phyloP scores from a whole-genome alignment of 2,797 vertebrate genomes.

The Remorina albescens region DNA sequence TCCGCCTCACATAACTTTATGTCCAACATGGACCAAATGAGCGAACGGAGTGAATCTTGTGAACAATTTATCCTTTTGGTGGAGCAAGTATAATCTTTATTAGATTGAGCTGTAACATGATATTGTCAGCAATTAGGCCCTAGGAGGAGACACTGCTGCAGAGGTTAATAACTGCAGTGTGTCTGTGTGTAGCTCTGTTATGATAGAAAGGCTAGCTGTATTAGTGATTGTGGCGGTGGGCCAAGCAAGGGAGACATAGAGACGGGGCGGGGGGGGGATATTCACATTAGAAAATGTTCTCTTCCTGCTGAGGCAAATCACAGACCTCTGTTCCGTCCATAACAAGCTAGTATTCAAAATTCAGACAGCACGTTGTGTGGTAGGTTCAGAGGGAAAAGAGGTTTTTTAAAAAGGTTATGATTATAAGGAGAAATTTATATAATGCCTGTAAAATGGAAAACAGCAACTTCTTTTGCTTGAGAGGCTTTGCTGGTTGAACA shows the following conservation, averaged over 20 bases:
- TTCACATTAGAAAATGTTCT: constrained; percentile 48
- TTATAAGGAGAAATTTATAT: background rate
- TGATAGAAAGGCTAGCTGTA: constrained; percentile 75
- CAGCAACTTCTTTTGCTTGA: background rate
- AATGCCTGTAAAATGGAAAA: too few species aligned
- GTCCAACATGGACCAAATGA: constrained; percentile 74
- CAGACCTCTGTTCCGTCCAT: constrained; percentile 18
- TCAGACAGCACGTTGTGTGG: background rate
- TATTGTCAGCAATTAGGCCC: constrained; percentile 77
- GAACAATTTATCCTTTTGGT: constrained; percentile 81
- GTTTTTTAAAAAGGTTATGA: background rate
- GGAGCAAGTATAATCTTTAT: constrained; percentile 77
- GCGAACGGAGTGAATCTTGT: constrained; percentile 54
- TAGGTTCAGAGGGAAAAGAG: background rate
- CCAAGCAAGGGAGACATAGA: constrained; percentile 46
- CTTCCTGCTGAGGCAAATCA: constrained; percentile 37
- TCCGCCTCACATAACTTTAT: constrained; percentile 73
- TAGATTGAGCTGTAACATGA: constrained; percentile 78
- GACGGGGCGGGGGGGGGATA: background rate
- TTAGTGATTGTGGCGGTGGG: constrained; percentile 64
- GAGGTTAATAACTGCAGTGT: constrained; percentile 79
- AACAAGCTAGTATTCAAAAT: constrained; percentile 3
- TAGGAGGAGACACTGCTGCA: constrained; percentile 59
- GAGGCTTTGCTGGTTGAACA: background rate
- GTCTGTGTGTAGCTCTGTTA: constrained; percentile 64